These are phyloP conservation scores for Fopius arisanus DNA, from an alignment of 1,140 invertebrate genomes.

Conservation along the genomic window DNA sequence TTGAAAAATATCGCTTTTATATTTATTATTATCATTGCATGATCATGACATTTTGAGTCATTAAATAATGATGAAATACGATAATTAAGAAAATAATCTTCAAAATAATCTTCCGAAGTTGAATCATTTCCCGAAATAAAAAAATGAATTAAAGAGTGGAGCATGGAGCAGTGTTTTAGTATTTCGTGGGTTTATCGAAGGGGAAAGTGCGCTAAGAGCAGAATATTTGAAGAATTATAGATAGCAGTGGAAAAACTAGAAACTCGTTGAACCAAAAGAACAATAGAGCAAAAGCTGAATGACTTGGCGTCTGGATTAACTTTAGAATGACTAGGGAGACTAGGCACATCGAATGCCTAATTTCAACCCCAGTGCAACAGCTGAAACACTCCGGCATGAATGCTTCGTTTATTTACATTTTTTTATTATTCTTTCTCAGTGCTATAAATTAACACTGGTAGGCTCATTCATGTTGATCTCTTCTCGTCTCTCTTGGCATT, in stretches of 20 bases:
- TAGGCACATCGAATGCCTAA: background rate
- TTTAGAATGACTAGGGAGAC: constrained; percentile 1
- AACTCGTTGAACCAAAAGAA: background rate
- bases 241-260: background rate
- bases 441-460: constrained; percentile 9
- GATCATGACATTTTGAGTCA: too few species aligned
- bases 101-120: too few species aligned
- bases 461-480: constrained; percentile 55
- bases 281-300: constrained; percentile 11
- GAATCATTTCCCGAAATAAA: too few species aligned
- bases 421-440: background rate
- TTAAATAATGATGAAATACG: too few species aligned
- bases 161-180: too few species aligned
- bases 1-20: too few species aligned
- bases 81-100: too few species aligned
- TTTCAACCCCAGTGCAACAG: constrained; percentile 1
- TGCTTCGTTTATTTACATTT: constrained; percentile 7
- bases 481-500: constrained; percentile 42
- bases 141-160: too few species aligned
- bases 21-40: too few species aligned
- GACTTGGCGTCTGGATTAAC: background rate
- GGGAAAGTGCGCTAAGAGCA: too few species aligned
- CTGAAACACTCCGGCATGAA: constrained; percentile 1
- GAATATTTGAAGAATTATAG: too few species aligned
- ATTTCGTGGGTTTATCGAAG: too few species aligned